These are phyloP conservation scores for Chrysomela aeneicollis DNA, from an alignment of 2,888 invertebrate species.

Conservation along the genomic window DNA sequence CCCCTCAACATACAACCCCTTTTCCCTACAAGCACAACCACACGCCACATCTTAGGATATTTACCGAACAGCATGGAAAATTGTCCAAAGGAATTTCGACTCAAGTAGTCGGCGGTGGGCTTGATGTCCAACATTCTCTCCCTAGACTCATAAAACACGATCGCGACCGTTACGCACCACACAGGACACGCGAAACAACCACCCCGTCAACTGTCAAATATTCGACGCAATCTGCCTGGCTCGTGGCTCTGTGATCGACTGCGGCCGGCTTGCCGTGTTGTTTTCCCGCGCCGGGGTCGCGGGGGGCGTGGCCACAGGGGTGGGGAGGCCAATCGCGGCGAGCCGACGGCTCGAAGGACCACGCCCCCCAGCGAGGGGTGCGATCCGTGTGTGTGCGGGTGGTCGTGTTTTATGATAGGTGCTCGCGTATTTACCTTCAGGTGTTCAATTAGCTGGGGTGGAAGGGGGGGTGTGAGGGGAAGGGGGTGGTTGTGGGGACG, in stretches of 20 bases:
- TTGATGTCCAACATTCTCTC: constrained; percentile 86
- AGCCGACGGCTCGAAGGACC: constrained; percentile 54
- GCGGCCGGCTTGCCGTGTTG: constrained; percentile 53
- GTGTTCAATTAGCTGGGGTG: constrained; percentile 41
- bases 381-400: constrained; percentile 26
- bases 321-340: constrained; percentile 54
- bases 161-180: no score
- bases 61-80: constrained; percentile 95
- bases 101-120: constrained; percentile 89
- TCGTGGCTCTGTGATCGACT: constrained; percentile 58
- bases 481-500: constrained; percentile 16
- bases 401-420: constrained; percentile 44
- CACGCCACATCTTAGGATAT: constrained; percentile 25
- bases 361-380: constrained; percentile 45
- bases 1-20: neutral
- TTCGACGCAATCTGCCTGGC: constrained; percentile 49
- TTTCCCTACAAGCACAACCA: no score
- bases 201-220: constrained; percentile 38
- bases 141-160: constrained; percentile 11
- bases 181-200: no score
- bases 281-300: constrained; percentile 49
- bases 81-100: constrained; percentile 91
- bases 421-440: constrained; percentile 39
- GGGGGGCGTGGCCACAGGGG: constrained; percentile 52
- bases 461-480: constrained; percentile 19